Evolutionary conservation across 2,797 vertebrate genomes (phyloP), one percentile per base, ranked within the genome.

Genomic region (Eutrigla gurnardus): DNA sequence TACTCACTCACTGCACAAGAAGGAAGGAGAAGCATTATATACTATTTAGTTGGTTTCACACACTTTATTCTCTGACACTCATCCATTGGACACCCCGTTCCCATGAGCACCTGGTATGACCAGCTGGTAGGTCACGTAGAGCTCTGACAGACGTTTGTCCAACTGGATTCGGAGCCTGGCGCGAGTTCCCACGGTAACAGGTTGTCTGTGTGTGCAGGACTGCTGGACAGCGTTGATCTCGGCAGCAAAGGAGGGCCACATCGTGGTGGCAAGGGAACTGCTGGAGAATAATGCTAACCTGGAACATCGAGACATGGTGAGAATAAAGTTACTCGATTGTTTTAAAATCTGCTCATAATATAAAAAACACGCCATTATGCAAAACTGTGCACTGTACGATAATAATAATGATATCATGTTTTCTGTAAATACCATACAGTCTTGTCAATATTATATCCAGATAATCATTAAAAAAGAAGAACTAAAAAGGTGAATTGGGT

Each of bases 181-280:
- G 75, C 69, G 67, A 63, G 60, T 86, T 75, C 62, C 63, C 35
- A 33, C 43, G 18, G 75, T 91, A 78, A 91, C 66, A 8, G n/a
- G 62, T 85, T 86, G 80, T 76, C 50, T 78, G 32, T 88, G 55
- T 90, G 68, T 72, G 32, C 89, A 99, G 98, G 98, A 99, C 90
- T 98, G 97, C 90, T 99, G 98, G 98, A 99, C 98, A 11, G 97
- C 98, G 3, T 94, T 99, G 80, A 97, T 99, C 91, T 98, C 97
- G 0, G 97, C 98, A 39, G 94, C 98, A 35, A 99, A 99, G 88
- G 98, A 99, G 86, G 98, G 98, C 15, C 97, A 99, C 69, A 47
- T 95, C 5, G 96, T 96, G 71, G 91, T 99, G 47, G 97, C 98
- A 77, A 94, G 88, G 75, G 98, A 99, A 17, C 94, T 99, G 4